phyloP scores from a whole-genome alignment of 2,113 vertebrate genomes.

The Calidris pugnax region DNA sequence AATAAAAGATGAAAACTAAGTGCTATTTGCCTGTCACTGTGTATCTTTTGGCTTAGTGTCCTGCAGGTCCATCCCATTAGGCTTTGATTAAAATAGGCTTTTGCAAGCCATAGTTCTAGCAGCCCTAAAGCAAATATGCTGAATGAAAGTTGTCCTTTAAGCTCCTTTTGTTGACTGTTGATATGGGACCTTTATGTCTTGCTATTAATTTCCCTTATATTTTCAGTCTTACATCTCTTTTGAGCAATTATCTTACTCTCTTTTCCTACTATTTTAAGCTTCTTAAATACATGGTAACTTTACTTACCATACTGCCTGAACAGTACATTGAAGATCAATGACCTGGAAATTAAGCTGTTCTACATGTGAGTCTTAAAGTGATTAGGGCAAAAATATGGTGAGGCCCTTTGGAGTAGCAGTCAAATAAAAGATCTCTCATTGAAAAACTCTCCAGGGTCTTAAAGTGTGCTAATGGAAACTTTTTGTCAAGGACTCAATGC shows the following conservation, averaged over 20 bases:
- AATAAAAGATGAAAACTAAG: background rate
- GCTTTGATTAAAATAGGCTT: background rate
- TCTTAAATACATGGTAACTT: background rate
- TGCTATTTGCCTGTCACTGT: background rate
- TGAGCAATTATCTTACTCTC: background rate
- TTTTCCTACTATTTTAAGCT: background rate
- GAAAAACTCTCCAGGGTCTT: background rate
- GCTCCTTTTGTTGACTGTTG: background rate
- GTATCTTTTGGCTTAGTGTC: background rate
- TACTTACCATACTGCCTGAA: background rate
- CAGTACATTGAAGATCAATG: constrained; percentile 18
- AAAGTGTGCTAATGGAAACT: background rate
- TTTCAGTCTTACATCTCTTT: constrained; percentile 6
- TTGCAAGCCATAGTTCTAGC: background rate
- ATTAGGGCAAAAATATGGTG: background rate
- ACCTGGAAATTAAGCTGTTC: constrained; percentile 48
- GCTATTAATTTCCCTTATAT: background rate
- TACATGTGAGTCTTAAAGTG: background rate
- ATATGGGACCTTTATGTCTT: background rate
- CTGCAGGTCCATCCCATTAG: background rate
- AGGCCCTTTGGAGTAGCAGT: background rate
- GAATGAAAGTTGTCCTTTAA: constrained; percentile 26
- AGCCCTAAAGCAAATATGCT: constrained; percentile 20
- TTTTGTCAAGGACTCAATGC: background rate
- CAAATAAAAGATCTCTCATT: background rate